Base-by-base conservation (phyloP, 2,888 invertebrate genomes). In the Rotaria magnacalcarata region DNA sequence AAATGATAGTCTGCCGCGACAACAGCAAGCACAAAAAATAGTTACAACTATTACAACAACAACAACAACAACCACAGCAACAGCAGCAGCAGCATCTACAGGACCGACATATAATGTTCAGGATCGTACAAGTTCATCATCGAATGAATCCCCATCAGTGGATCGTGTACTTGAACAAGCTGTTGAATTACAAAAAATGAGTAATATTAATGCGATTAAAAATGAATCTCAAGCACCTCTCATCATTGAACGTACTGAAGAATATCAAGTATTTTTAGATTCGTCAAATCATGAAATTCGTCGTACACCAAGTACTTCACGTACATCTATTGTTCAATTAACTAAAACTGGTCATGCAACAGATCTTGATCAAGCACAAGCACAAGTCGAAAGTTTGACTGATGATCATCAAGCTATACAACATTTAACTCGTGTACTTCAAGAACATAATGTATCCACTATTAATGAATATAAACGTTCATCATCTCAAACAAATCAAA, bases 111-210 rank as follows among this genome's bases (percentile, higher is more conserved):
- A 11, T n/a, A 80, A 47, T 47, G 11, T 8, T 14, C 67, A 67
- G 4, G 80, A 80, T 80, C 43, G 80, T 47, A 43, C 43, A 43
- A 80, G 80, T 80, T 80, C 80, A n/a, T 80, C 80, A 24, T 80
- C 80, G 2, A 80, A 80, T n/a, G 80, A 80, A 80, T 80, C 80
- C 6, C 80, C 80, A 24, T 80, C 80, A 1, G 80, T 80, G 24
- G 80, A 80, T 80, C 43, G 47, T 10, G 80, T 80, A 41, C 80
- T 80, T n/a, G 80, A 80, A 80, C 80, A 80, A 80, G 80, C 80
- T 4, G 80, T 47, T n/a, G 80, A 80, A 80, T 80, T 80, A 47
- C 43, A 80, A 80, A 47, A 80, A 47, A 11, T 47, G 10, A 47
- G 80, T 47, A 47, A 80, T 47, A 80, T 80, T 2, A 47, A n/a